Conservation (phyloP, 1,140 invertebrate genomes). For the Phthorimaea operculella region DNA sequence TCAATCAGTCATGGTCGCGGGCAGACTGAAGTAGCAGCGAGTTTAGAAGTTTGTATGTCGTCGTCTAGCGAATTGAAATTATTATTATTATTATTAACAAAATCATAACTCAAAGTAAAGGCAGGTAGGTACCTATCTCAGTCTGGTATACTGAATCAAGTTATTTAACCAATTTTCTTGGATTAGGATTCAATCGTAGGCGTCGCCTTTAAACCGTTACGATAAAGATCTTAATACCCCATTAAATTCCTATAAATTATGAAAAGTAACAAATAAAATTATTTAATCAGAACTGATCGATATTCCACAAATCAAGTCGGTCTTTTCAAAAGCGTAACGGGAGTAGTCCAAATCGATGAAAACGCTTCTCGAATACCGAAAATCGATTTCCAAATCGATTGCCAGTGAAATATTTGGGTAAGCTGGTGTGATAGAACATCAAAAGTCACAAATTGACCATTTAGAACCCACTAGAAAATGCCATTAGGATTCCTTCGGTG, state of each 20-base stretch:
- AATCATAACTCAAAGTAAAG: no score
- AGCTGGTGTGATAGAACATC: constrained; percentile 18
- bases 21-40: no score
- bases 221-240: neutral
- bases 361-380: constrained; percentile 30
- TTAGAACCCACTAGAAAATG: constrained; percentile 17
- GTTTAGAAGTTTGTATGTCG: no score
- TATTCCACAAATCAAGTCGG: constrained; percentile 43
- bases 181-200: no score
- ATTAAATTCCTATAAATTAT: neutral
- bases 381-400: constrained; percentile 45
- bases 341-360: constrained; percentile 39
- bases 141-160: no score
- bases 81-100: no score
- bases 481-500: constrained; percentile 25
- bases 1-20: no score
- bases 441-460: constrained; percentile 29
- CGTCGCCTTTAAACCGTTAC: no score
- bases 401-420: constrained; percentile 41
- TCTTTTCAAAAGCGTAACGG: constrained; percentile 42
- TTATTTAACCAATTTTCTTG: no score
- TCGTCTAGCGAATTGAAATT: no score
- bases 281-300: constrained; percentile 44
- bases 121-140: no score
- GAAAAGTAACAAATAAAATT: constrained; percentile 17